Evolutionary conservation across 2,888 invertebrate species (phyloP).

Genomic region (Cheilosia vernalis): DNA sequence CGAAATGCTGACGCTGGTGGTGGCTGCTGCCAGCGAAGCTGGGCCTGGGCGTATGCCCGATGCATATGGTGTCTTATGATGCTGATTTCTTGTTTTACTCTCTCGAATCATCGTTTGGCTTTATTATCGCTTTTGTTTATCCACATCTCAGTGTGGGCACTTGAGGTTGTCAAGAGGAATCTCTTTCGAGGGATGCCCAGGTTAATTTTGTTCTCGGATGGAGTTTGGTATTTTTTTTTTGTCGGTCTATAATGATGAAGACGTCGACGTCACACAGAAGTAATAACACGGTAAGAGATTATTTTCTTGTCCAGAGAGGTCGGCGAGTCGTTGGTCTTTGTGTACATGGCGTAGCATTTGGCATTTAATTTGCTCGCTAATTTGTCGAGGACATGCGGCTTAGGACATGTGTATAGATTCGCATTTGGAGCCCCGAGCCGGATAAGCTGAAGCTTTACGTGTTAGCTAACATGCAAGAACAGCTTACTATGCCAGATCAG

Average conservation of each 20-base stretch:
- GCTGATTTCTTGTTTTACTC: conserved; percentile 70
- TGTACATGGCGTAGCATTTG: no score
- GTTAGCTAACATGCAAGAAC: no score
- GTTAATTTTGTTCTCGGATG: conserved; percentile 60
- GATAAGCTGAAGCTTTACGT: no score
- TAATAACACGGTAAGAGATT: conserved; percentile 27
- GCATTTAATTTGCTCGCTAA: no score
- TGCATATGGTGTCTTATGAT: conserved; percentile 46
- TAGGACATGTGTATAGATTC: no score
- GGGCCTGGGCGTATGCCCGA: background rate
- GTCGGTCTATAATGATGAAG: conserved; percentile 52
- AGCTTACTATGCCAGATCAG: no score
- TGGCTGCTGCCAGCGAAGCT: background rate
- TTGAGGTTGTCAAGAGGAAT: conserved; percentile 53
- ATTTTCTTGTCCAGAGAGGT: background rate
- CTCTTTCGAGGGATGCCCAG: conserved; percentile 52
- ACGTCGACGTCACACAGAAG: conserved; percentile 57
- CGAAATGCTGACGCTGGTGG: conserved; percentile 7
- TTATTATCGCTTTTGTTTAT: conserved; percentile 74
- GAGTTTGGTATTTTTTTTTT: background rate
- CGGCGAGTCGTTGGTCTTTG: no score
- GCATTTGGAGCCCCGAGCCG: no score
- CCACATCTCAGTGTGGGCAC: conserved; percentile 74
- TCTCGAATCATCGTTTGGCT: conserved; percentile 66
- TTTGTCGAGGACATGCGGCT: no score